Percentiles rank a stretch among this genome's conserved stretches.
Evolutionary conservation across 2,888 invertebrate genomes (phyloP).

Genomic region (Dryococelus australis): DNA sequence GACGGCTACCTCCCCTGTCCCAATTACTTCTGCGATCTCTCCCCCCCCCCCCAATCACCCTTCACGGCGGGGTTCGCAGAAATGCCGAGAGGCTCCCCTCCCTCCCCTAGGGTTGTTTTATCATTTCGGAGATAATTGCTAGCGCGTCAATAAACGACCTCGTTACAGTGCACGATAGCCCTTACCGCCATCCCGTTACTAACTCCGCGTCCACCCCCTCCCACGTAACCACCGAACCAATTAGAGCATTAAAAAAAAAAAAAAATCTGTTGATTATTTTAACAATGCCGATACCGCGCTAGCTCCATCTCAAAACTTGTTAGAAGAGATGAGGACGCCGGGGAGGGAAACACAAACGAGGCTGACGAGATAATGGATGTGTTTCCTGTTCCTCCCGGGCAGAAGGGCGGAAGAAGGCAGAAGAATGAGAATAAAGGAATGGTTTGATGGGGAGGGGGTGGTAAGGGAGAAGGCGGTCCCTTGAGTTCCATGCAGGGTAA

Average conservation of each 20-base stretch:
- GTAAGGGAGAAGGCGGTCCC: background rate
- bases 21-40: background rate
- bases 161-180: background rate
- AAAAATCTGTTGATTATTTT: slow-evolving; percentile 3
- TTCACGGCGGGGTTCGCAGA: background rate
- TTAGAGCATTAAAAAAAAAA: slow-evolving; percentile 8
- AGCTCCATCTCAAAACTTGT: background rate
- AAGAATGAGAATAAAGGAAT: background rate
- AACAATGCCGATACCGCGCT: background rate
- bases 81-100: background rate
- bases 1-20: too few species aligned
- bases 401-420: background rate
- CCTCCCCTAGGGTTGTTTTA: background rate
- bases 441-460: background rate
- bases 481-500: background rate
- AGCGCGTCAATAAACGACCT: slow-evolving; percentile 10
- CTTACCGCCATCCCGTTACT: background rate
- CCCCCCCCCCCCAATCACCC: background rate
- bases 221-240: background rate
- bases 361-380: slow-evolving; percentile 25
- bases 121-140: background rate
- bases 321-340: background rate
- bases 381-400: slow-evolving; percentile 22
- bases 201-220: background rate
- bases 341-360: slow-evolving; percentile 4